Base-by-base conservation (phyloP, 37 sponge, comb jelly and placozoan species). In the Halisarca cf. caerulea region DNA sequence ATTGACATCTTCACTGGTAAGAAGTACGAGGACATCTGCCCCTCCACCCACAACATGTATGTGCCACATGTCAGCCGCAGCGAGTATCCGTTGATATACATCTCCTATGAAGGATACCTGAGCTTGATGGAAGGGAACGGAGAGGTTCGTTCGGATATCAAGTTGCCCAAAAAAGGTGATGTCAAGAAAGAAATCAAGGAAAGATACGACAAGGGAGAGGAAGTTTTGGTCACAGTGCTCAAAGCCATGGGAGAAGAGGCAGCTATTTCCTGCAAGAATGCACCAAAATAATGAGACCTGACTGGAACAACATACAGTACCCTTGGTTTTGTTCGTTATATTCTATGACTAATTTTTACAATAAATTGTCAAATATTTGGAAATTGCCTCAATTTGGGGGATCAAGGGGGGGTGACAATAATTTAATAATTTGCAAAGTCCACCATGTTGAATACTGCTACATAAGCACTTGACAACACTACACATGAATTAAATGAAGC, bases 11-110 rank as follows among this genome's bases (percentile, higher is more conserved):
- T 98, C 88, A 98, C 93, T 57, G 75, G 73, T 14, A 96, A 98
- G 83, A 98, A 98, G 68, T 94, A 92, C 36, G 99, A 98, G 72
- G 99, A 96, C 40, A 92, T 98, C 27, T 96, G 97, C 30, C 99
- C 99, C 21, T 94, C 97, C 21, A 96, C 97, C 37, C 97, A 94
- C 75, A 98, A 92, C 69, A 92, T 98, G 95, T 58, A 96, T 33
- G 94, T 91, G 8, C 99, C 99, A 6, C 24, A 96, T 34, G 95
- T 98, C 0, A 80, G 39, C 0, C 91, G 99, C 20, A 70, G 1
- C 1, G 99, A 98, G 80, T 96, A 85, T 81, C 95, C 94, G 92
- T 71, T 98, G 18, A 3, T 85, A 15, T 89, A 92, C 51, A 92
- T 96, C 40, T 5, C 5, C 30, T 68, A 89, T 44, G 96, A 93